phyloP scores from a whole-genome alignment of 2,888 invertebrate genomes.

The Lissonota sp. region DNA sequence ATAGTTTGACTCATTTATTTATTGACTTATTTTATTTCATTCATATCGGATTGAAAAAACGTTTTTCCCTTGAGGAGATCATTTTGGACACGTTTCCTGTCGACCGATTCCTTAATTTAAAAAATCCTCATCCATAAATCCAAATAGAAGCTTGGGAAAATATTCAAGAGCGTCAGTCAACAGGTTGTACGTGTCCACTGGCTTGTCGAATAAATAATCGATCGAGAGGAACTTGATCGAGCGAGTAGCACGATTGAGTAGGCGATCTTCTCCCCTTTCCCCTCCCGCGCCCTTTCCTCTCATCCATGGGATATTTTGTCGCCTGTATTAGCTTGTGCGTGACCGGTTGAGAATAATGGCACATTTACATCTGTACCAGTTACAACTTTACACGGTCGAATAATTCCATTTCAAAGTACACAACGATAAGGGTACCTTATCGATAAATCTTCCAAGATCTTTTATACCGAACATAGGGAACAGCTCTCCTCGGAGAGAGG shows the following conservation, averaged over 20 bases:
- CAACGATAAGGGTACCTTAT: too few species aligned
- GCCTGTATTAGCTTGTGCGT: slow-evolving; percentile 39
- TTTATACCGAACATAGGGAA: too few species aligned
- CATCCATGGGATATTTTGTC: slow-evolving; percentile 8
- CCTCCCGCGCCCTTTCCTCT: neutral
- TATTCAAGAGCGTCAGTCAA: slow-evolving; percentile 52
- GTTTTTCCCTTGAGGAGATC: too few species aligned
- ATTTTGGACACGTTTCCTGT: too few species aligned
- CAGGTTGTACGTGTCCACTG: slow-evolving; percentile 55
- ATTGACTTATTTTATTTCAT: too few species aligned
- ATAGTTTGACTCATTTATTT: too few species aligned
- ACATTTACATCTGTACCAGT: too few species aligned
- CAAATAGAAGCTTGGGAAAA: neutral
- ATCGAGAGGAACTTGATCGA: slow-evolving; percentile 45
- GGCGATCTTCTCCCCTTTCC: slow-evolving; percentile 40
- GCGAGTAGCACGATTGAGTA: slow-evolving; percentile 57
- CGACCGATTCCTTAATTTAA: neutral
- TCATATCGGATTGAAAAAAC: too few species aligned
- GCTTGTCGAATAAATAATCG: slow-evolving; percentile 59
- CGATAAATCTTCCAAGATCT: too few species aligned
- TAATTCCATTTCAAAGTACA: too few species aligned
- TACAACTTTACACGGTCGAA: too few species aligned
- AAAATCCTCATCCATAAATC: neutral
- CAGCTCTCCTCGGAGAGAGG: too few species aligned
- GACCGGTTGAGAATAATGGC: slow-evolving; percentile 12